Base-by-base conservation (phyloP, 2,888 invertebrate genomes). In the Mesorhabditis spiculigera region DNA sequence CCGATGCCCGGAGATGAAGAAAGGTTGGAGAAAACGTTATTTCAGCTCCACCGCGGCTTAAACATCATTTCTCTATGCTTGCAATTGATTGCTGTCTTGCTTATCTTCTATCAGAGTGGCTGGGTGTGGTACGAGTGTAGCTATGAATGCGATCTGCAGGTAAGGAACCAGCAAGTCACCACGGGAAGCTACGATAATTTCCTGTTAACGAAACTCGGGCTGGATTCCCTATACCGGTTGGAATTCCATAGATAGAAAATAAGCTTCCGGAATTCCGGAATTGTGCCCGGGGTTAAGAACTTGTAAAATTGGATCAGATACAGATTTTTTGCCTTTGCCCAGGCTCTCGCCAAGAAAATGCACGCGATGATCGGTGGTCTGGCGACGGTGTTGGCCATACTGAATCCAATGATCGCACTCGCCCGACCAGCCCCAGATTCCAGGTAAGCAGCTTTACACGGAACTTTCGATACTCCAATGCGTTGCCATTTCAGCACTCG, bases 61-160 rank as follows among this genome's bases (percentile, higher is more conserved):
- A 75, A 73, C 72, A 71, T 80, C 13, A 50, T 74, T 10, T 75
- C 78, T 4, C 70, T 78, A 5, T 58, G 76, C 10, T 69, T 80
- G n/a, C 77, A 80, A 74, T 65, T 80, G 3, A 62, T 78, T 6
- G 75, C 75, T 10, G 77, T 80, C 16, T 16, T 80, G 8, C 71
- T 75, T 50, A 79, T 80, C 45, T 80, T 79, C 69, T 78, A 77
- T 66, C 80, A 80, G 65, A 77, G 79, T 28, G 75, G 76, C 50
- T 80, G 80, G 80, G 74, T 76, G 42, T 80, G 80, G 80, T 80
- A 76, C 68, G 76, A 80, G 69, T 80, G 80, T 65, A 77, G 77
- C 10, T 80, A 78, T 65, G 75, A 75, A 68, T 80, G 80, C 70
- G 73, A 77, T 28, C 74, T 74, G 3, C 78, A 78, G 67, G 78